Evolutionary conservation across 2,888 invertebrate species (phyloP), one percentile per base, ranked within the genome.

Genomic region (Trichogramma evanescens): DNA sequence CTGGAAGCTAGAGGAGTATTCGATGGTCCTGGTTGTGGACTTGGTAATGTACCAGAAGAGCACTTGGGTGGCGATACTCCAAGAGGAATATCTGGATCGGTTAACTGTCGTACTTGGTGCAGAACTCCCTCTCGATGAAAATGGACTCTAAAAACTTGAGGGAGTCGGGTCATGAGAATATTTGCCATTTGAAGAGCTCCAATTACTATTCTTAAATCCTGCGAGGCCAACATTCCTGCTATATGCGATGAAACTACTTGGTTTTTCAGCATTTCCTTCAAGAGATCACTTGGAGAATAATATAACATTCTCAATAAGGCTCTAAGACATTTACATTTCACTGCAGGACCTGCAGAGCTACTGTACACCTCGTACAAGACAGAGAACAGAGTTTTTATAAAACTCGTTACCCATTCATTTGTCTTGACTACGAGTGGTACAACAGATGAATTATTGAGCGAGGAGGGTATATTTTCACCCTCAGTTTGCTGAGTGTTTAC

Each of bases 341-440:
- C 95, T 63, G 96, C 93, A 41, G 98, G 96, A 6, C 98, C 98
- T 58, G 98, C 97, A 64, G 96, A 96, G 70, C 94, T 95, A 78
- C 94, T 95, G 81, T 99, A 99, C 58, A 99, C 96, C 82, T 99
- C 97, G 80, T 97, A 97, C 51, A 99, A 82, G 40, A 98, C 93
- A 50, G 92, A 91, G 79, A 98, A 95, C 63, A 99, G 82, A 49
- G 94, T 91, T 70, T 89, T 86, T 66, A 84, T 84, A 75, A 82
- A 86, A 60, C 74, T 76, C 45, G 77, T 77, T 61, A 78, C 70
- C 76, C 77, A 78, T 63, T 77, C 77, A 58, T 78, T 78, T 55
- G 76, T 74, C 66, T 78, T 77, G 54, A 76, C 76, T 57, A 76
- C 74, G 54, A 76, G 74, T 61, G 77, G 77, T 58, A 77, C 76